Percentiles rank a stretch among this genome's conserved stretches.
Evolutionary conservation across 2,113 vertebrate species (phyloP).

Genomic region (Chaetodon trifascialis): DNA sequence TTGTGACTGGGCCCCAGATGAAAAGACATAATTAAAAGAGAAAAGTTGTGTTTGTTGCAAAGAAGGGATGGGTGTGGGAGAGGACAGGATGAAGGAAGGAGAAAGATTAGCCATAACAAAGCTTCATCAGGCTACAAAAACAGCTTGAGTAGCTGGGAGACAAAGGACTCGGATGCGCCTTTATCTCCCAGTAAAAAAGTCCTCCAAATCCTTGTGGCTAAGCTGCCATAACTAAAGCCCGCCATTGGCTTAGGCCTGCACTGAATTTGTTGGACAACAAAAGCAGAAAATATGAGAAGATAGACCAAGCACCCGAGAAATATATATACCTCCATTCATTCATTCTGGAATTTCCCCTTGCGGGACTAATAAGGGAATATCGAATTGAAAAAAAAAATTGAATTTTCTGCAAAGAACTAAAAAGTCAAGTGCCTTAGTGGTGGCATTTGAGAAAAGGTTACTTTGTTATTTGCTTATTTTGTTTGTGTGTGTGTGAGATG

Average conservation of each 20-base stretch:
- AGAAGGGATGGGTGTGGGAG: slow-evolving; percentile 25
- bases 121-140: slow-evolving; percentile 69
- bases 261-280: slow-evolving; percentile 68
- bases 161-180: slow-evolving; percentile 67
- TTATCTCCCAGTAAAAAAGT: slow-evolving; percentile 68
- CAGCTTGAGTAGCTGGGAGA: slow-evolving; percentile 64
- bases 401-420: slow-evolving; percentile 48
- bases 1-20: slow-evolving; percentile 68
- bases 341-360: too few species aligned
- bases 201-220: slow-evolving; percentile 70
- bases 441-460: slow-evolving; percentile 77
- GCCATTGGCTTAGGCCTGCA: slow-evolving; percentile 54
- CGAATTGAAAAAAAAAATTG: too few species aligned
- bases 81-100: slow-evolving; percentile 50
- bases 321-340: slow-evolving; percentile 42
- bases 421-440: slow-evolving; percentile 56
- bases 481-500: slow-evolving; percentile 20
- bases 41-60: slow-evolving; percentile 72
- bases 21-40: slow-evolving; percentile 78
- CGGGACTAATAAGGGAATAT: too few species aligned
- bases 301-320: slow-evolving; percentile 26
- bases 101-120: slow-evolving; percentile 72
- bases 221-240: slow-evolving; percentile 75
- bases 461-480: slow-evolving; percentile 63
- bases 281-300: slow-evolving; percentile 54